phyloP scores from a whole-genome alignment of 2,113 vertebrate species.

The Gallinago media region DNA sequence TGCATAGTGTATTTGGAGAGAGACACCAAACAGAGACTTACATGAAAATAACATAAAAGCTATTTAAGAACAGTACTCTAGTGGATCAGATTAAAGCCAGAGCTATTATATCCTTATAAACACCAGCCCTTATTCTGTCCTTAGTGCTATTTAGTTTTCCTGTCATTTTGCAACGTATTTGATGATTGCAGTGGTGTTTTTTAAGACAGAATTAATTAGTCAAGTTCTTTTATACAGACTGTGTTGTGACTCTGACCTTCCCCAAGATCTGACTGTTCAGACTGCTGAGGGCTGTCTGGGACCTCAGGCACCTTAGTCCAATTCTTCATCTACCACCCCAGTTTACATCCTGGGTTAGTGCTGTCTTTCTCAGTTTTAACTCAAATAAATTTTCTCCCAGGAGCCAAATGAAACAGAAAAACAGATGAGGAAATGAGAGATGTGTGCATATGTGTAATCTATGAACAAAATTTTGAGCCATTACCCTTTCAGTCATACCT shows the following conservation, averaged over 20 bases:
- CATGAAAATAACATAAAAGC: background rate
- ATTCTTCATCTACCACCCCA: background rate
- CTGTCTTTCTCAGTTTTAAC: background rate
- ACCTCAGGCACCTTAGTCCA: background rate
- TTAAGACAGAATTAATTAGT: background rate
- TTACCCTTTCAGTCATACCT: background rate
- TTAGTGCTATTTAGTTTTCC: background rate
- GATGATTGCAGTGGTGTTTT: background rate
- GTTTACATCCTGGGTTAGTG: background rate
- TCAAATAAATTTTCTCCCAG: background rate
- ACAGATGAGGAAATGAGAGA: background rate
- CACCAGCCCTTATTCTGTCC: background rate
- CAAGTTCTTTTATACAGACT: background rate
- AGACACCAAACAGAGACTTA: background rate
- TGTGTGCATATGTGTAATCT: background rate
- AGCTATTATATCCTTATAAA: background rate
- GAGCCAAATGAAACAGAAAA: background rate
- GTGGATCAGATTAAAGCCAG: background rate
- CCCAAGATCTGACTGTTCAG: background rate
- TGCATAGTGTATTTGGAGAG: background rate
- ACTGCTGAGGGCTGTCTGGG: background rate
- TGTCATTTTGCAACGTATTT: background rate
- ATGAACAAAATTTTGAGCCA: background rate
- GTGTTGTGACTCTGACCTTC: background rate
- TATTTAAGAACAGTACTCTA: background rate